Conservation (phyloP, 2,113 vertebrate genomes). For the Pomatorhinus ruficollis region DNA sequence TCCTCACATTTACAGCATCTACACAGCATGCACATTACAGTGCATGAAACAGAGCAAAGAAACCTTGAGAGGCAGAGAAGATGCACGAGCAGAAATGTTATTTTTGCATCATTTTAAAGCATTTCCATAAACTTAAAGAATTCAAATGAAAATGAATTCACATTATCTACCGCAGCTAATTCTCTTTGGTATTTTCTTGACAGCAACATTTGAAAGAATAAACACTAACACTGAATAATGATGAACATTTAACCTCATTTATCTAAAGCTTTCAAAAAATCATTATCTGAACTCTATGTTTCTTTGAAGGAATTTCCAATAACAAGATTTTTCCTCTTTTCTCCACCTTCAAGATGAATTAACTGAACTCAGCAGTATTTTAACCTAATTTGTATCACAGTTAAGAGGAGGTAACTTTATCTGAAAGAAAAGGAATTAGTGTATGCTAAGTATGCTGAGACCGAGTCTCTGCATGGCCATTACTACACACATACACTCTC, state of each 20-base stretch:
- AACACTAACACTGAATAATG: not conserved
- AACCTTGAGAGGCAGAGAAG: not conserved
- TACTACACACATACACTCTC: not conserved
- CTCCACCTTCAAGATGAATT: not conserved
- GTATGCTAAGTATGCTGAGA: not conserved
- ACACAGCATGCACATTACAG: too few species aligned
- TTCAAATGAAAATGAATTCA: not conserved
- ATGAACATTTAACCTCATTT: not conserved
- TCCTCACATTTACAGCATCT: not conserved
- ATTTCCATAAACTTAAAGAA: not conserved
- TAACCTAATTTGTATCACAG: not conserved
- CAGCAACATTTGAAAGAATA: not conserved
- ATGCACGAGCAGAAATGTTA: accelerated
- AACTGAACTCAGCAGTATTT: not conserved
- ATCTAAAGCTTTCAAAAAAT: not conserved
- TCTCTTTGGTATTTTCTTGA: not conserved
- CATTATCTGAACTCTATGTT: not conserved
- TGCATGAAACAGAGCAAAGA: not conserved
- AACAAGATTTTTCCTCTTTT: not conserved
- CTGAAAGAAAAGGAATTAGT: not conserved
- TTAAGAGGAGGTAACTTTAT: not conserved
- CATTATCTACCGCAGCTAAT: not conserved
- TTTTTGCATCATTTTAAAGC: not conserved
- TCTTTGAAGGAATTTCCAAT: not conserved
- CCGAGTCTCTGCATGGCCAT: not conserved